Percentiles rank a stretch among this genome's conserved stretches.
phyloP scores from a whole-genome alignment of 2,797 vertebrate species.

The Melanitta fusca region DNA sequence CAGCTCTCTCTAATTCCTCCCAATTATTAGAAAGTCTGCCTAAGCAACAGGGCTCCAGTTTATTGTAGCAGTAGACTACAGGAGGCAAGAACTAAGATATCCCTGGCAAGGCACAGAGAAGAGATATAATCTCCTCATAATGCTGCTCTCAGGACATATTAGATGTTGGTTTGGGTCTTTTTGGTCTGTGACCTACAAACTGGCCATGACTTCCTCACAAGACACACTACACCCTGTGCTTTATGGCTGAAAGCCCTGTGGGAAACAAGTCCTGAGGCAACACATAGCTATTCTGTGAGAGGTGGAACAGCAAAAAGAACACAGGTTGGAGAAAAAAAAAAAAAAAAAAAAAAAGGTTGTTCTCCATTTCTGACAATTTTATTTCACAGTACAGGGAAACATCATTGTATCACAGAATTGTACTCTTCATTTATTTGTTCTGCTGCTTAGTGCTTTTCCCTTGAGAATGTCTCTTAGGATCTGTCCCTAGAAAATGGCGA shows the following conservation, averaged over 20 bases:
- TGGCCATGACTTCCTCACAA: neutral
- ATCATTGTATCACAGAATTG: neutral
- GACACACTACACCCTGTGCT: neutral
- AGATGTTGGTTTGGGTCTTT: neutral
- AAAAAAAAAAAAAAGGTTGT: neutral
- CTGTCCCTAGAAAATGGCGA: neutral
- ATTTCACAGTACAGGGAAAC: neutral
- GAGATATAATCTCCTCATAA: neutral
- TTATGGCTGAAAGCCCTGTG: neutral
- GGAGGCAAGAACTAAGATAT: neutral
- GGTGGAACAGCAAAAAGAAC: neutral
- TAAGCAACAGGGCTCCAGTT: neutral
- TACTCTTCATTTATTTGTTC: neutral
- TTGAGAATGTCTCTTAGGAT: neutral
- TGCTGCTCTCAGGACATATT: neutral
- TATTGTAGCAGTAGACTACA: neutral
- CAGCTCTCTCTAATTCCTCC: neutral
- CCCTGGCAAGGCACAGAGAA: neutral
- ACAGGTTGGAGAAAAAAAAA: neutral
- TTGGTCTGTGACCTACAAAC: neutral
- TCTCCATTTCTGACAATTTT: neutral
- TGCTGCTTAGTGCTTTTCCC: neutral
- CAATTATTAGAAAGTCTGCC: neutral
- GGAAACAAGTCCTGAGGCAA: neutral
- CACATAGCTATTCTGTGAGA: neutral